Percentiles rank a stretch among this genome's conserved stretches.
These are phyloP conservation scores for Rugalucina vietnamica DNA, from an alignment of 2,888 invertebrate species.

Conservation along the genomic window DNA sequence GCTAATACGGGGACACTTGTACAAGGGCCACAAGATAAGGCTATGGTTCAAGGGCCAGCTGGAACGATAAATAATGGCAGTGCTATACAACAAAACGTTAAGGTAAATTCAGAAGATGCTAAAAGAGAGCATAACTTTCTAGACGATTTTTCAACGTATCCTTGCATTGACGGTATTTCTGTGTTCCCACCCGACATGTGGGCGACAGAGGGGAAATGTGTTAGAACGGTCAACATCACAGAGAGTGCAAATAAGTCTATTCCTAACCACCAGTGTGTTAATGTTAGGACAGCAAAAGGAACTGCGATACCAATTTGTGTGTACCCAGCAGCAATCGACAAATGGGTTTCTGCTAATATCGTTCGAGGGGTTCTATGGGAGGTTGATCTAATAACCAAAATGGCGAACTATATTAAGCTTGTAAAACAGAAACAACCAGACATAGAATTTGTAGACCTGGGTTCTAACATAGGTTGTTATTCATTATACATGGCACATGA, in stretches of 20 bases:
- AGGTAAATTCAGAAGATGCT: too few relatives aligned
- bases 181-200: not conserved
- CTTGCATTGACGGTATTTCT: not conserved
- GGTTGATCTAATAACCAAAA: not conserved
- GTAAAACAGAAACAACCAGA: too few relatives aligned
- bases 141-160: not conserved
- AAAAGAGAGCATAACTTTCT: too few relatives aligned
- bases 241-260: not conserved
- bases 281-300: not conserved
- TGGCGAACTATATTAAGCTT: too few relatives aligned
- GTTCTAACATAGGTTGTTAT: not conserved
- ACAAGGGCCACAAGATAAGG: too few relatives aligned
- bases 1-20: too few relatives aligned
- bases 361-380: not conserved
- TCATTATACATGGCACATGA: not conserved
- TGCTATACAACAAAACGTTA: too few relatives aligned
- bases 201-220: not conserved
- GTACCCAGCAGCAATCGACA: not conserved
- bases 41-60: too few relatives aligned
- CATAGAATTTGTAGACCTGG: not conserved
- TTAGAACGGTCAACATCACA: not conserved
- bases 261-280: too few relatives aligned
- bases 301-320: not conserved
- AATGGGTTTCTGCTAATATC: not conserved
- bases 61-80: too few relatives aligned